Evolutionary conservation across 2,797 vertebrate genomes (phyloP).

Genomic region (Parambassis ranga): DNA sequence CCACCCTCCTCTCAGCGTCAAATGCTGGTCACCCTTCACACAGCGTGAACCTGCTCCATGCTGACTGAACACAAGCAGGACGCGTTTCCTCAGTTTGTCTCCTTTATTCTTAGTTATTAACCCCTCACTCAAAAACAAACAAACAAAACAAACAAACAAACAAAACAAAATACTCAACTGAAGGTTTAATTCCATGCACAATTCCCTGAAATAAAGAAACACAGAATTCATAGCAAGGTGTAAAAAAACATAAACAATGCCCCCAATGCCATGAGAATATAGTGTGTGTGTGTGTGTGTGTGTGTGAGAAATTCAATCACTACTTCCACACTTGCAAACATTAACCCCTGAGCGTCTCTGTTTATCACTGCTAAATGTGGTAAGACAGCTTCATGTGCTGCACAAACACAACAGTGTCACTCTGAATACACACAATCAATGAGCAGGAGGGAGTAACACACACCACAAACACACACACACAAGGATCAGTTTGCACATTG

Average conservation of each 20-base stretch:
- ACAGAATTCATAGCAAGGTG: conserved; percentile 48
- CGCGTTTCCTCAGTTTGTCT: conserved; percentile 42
- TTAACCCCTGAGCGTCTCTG: fast-evolving
- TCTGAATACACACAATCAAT: neutral
- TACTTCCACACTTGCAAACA: neutral
- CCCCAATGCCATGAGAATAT: conserved; percentile 27
- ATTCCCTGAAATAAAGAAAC: conserved; percentile 74
- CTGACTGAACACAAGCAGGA: conserved; percentile 4
- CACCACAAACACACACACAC: too few relatives aligned
- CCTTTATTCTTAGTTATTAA: conserved; percentile 73
- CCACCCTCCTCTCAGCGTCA: conserved; percentile 30
- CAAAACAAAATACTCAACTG: conserved; percentile 61
- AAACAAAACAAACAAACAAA: conserved; percentile 39
- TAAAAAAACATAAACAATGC: conserved; percentile 60
- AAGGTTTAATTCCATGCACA: conserved; percentile 69
- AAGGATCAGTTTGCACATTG: neutral
- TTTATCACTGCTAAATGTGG: too few relatives aligned
- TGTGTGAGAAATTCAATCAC: neutral
- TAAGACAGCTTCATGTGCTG: too few relatives aligned
- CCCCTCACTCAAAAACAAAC: conserved; percentile 16
- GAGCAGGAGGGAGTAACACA: neutral
- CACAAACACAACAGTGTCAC: too few relatives aligned
- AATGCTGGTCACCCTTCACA: neutral
- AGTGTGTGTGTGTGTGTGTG: conserved; percentile 9
- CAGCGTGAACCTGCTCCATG: neutral